phyloP scores from a whole-genome alignment of 2,888 invertebrate species.

The Corbicula japonica region DNA sequence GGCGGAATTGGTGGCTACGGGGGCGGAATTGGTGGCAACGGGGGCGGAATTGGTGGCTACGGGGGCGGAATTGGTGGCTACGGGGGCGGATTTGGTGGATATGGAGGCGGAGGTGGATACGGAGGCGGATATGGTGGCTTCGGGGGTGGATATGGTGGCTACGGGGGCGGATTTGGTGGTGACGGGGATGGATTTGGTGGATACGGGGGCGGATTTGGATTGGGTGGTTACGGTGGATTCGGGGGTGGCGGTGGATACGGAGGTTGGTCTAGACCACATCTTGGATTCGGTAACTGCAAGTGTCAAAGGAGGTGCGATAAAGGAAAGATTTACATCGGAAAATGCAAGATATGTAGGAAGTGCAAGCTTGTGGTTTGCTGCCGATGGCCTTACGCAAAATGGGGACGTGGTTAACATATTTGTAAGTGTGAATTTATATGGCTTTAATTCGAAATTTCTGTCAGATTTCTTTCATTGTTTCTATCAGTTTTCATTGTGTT shows the following conservation, averaged over 20 bases:
- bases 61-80: not conserved
- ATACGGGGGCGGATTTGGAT: not conserved
- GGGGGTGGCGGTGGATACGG: not conserved
- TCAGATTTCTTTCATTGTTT: too few relatives aligned
- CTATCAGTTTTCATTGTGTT: too few relatives aligned
- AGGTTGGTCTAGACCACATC: not conserved
- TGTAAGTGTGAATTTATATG: too few relatives aligned
- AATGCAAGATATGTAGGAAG: conserved; percentile 7
- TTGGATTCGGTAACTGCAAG: not conserved
- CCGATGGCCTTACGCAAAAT: too few relatives aligned
- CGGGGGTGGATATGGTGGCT: not conserved
- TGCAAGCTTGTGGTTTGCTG: too few relatives aligned
- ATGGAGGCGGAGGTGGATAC: not conserved
- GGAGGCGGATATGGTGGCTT: not conserved
- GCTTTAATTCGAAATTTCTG: too few relatives aligned
- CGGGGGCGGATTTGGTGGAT: not conserved
- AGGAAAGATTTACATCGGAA: not conserved
- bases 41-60: not conserved
- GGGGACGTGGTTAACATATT: too few relatives aligned
- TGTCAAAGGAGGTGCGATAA: not conserved
- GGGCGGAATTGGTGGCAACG: not conserved
- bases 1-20: not conserved
- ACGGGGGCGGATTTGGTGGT: not conserved
- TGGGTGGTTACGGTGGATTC: not conserved
- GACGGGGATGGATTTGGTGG: not conserved